Conservation (phyloP, 2,797 vertebrate species). For the Otus scops region DNA sequence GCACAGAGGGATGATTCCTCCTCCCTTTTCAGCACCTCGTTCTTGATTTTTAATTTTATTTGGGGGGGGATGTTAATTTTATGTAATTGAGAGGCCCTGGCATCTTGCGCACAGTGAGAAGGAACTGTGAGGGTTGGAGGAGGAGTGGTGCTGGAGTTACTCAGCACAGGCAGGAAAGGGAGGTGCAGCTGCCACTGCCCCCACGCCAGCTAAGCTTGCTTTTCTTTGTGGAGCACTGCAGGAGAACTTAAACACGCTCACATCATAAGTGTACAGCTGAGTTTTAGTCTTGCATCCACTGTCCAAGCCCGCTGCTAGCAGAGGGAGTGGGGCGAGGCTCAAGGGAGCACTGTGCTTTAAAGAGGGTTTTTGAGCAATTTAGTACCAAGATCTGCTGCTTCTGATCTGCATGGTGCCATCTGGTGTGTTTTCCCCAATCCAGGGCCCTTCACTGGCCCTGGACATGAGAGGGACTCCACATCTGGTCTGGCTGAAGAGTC, state of each 20-base stretch:
- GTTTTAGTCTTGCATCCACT: not conserved
- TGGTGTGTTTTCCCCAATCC: not conserved
- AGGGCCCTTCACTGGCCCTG: not conserved
- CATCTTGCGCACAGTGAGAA: not conserved
- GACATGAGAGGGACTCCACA: rapidly evolving
- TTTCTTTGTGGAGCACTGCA: not conserved
- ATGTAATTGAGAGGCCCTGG: not conserved
- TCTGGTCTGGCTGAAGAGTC: not conserved
- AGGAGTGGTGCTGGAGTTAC: not conserved
- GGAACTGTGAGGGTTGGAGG: not conserved
- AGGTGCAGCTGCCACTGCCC: not conserved
- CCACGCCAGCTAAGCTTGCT: not conserved
- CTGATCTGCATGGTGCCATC: rapidly evolving
- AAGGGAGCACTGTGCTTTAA: not conserved
- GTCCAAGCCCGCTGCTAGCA: not conserved
- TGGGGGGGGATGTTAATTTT: not conserved
- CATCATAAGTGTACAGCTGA: not conserved
- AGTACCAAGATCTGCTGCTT: not conserved
- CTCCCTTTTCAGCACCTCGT: not conserved
- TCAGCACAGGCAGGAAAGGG: not conserved
- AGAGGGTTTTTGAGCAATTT: not conserved
- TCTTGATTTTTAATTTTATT: not conserved
- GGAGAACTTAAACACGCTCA: not conserved
- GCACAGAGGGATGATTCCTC: not conserved
- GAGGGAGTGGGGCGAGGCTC: not conserved